phyloP scores from a whole-genome alignment of 2,888 invertebrate genomes.

The Acanthosepion lycidas region DNA sequence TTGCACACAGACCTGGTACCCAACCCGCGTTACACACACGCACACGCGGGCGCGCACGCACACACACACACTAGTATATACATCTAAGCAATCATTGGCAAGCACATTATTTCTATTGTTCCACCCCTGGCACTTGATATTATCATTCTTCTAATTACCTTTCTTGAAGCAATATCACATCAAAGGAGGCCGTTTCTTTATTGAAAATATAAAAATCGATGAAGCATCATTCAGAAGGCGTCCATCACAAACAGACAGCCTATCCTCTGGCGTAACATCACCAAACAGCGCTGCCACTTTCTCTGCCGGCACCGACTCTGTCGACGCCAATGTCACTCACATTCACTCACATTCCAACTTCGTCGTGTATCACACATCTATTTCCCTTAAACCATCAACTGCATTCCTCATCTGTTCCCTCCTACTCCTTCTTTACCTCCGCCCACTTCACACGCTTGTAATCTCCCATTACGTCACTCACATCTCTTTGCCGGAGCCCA shows the following conservation, averaged over 20 bases:
- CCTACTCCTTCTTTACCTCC: neutral
- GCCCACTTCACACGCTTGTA: constrained; percentile 33
- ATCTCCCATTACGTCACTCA: constrained; percentile 33
- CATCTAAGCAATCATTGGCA: constrained; percentile 15
- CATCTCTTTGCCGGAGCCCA: neutral
- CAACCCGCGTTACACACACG: too few relatives aligned
- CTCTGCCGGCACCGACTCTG: constrained; percentile 7
- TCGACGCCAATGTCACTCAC: neutral
- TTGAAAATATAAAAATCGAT: constrained; percentile 33
- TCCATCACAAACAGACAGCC: constrained; percentile 10
- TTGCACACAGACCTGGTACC: too few relatives aligned
- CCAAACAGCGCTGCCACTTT: constrained; percentile 33
- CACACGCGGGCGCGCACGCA: neutral
- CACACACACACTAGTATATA: neutral
- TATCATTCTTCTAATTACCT: constrained; percentile 33
- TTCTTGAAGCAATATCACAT: constrained; percentile 33
- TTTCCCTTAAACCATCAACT: constrained; percentile 33
- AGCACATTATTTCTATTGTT: constrained; percentile 33
- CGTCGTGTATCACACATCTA: constrained; percentile 33
- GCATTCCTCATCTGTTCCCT: neutral
- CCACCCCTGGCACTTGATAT: constrained; percentile 33
- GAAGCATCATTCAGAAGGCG: constrained; percentile 33
- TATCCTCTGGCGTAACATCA: neutral
- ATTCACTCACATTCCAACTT: neutral
- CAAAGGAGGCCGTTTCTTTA: constrained; percentile 33